phyloP scores from a whole-genome alignment of 2,888 invertebrate species.

The Drosophila anceps region DNA sequence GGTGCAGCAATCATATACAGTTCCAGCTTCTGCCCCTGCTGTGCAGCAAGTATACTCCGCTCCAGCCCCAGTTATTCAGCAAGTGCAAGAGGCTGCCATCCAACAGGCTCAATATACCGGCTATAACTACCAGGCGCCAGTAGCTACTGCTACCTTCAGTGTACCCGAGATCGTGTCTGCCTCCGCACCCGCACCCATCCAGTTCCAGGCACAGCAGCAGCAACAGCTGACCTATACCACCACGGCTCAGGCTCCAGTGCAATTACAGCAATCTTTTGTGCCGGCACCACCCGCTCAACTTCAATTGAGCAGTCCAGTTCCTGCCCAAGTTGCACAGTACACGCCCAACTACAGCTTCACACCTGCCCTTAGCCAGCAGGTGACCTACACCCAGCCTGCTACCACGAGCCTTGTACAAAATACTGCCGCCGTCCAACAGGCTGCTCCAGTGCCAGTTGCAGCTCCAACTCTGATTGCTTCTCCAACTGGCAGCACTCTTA shows the following conservation, averaged over 20 bases:
- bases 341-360: constrained; percentile 28
- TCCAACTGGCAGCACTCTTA: constrained; percentile 14
- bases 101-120: constrained; percentile 31
- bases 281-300: constrained; percentile 16
- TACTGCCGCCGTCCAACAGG: constrained; percentile 12
- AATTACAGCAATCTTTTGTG: constrained; percentile 24
- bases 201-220: constrained; percentile 29
- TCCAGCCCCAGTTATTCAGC: constrained; percentile 27
- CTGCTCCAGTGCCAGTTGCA: constrained; percentile 26
- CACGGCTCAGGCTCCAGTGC: constrained; percentile 35
- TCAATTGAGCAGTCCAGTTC: constrained; percentile 19
- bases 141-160: constrained; percentile 20
- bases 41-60: constrained; percentile 22
- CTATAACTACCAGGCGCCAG: constrained; percentile 48
- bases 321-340: constrained; percentile 23
- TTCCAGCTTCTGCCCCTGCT: neutral
- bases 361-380: constrained; percentile 34
- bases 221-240: constrained; percentile 23
- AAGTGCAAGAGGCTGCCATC: constrained; percentile 15
- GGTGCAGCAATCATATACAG: neutral
- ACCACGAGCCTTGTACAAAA: constrained; percentile 20
- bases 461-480: constrained; percentile 18
- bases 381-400: constrained; percentile 30
- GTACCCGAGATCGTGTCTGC: constrained; percentile 34
- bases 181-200: constrained; percentile 18